These are phyloP conservation scores for Plebejus melissa DNA, from an alignment of 2,888 invertebrate species.

Conservation along the genomic window DNA sequence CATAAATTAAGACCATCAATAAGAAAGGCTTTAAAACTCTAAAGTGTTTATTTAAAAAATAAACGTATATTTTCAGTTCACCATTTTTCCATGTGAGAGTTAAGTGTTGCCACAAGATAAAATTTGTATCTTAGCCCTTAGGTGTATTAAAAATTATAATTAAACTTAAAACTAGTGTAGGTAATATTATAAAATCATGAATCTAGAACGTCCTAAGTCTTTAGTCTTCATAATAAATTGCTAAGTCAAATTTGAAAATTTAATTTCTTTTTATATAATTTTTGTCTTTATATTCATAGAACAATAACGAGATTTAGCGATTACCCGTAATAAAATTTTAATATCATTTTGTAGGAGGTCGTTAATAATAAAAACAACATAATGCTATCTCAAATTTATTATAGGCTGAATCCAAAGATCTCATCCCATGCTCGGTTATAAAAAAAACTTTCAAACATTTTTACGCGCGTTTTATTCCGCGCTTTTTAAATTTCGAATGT, in stretches of 20 bases:
- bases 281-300: constrained; percentile 25
- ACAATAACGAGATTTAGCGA: constrained; percentile 29
- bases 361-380: constrained; percentile 38
- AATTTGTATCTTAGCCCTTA: no score
- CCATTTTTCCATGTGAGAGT: background rate
- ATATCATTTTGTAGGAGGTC: constrained; percentile 31
- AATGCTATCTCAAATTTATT: constrained; percentile 40
- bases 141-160: background rate
- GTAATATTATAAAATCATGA: background rate
- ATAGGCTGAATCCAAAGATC: constrained; percentile 35
- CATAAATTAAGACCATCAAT: constrained; percentile 21
- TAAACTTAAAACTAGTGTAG: background rate
- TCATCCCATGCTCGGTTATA: constrained; percentile 44
- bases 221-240: background rate
- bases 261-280: constrained; percentile 6
- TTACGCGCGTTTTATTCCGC: constrained; percentile 52
- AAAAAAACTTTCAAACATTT: constrained; percentile 45
- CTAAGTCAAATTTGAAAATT: background rate
- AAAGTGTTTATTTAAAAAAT: constrained; percentile 18
- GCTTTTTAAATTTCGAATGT: constrained; percentile 60
- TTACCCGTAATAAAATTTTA: constrained; percentile 33
- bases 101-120: background rate
- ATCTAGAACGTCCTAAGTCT: background rate
- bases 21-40: background rate
- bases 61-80: background rate